A percentile compares a stretch with the other conserved stretches of the same genome.
phyloP scores from a whole-genome alignment of 2,888 invertebrate genomes.

The Apotomis betuletana region DNA sequence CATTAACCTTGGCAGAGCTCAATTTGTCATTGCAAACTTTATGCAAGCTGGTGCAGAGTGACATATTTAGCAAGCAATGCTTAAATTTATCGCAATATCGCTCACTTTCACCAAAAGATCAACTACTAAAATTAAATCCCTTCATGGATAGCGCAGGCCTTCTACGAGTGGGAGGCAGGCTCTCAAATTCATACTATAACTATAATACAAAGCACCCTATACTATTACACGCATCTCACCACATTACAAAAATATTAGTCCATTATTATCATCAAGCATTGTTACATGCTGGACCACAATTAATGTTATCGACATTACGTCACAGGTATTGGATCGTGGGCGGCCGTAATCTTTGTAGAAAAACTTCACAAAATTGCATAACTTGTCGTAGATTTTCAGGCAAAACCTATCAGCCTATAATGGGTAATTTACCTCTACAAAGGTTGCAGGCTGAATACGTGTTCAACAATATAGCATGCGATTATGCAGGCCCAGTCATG shows the following conservation, averaged over 20 bases:
- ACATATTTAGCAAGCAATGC: slow-evolving; percentile 22
- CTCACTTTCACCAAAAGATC: slow-evolving; percentile 21
- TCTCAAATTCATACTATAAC: slow-evolving; percentile 37
- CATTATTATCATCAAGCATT: slow-evolving; percentile 33
- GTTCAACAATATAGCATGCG: too few species aligned
- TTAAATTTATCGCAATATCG: neutral
- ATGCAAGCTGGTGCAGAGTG: slow-evolving; percentile 28
- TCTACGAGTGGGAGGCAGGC: slow-evolving; percentile 38
- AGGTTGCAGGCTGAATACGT: too few species aligned
- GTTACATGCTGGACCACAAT: slow-evolving; percentile 40
- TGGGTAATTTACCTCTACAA: too few species aligned
- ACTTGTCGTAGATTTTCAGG: too few species aligned
- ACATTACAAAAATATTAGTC: slow-evolving; percentile 29
- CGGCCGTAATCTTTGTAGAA: too few species aligned
- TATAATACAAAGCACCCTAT: slow-evolving; percentile 14
- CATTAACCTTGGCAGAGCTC: slow-evolving; percentile 25
- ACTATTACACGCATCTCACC: slow-evolving; percentile 35
- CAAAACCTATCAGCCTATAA: too few species aligned
- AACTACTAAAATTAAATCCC: slow-evolving; percentile 30
- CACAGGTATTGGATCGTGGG: slow-evolving; percentile 27
- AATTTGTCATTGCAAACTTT: slow-evolving; percentile 12
- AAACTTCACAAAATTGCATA: too few species aligned
- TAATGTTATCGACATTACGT: slow-evolving; percentile 33
- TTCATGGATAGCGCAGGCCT: slow-evolving; percentile 25
- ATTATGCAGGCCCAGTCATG: too few species aligned